These are phyloP conservation scores for Formicarius rufipectus DNA, from an alignment of 2,113 vertebrate species.

Conservation along the genomic window DNA sequence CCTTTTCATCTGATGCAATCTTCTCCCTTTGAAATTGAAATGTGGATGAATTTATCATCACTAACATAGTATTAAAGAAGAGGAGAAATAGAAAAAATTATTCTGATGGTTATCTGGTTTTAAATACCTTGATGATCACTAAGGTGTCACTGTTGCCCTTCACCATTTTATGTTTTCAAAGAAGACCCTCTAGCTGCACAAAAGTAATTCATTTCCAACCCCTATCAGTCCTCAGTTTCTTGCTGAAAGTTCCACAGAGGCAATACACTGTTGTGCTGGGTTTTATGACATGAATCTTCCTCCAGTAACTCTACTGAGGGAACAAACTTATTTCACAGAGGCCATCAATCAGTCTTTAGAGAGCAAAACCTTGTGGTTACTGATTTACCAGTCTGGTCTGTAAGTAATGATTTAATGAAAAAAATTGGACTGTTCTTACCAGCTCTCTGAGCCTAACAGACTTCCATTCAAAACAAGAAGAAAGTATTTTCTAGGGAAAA, in stretches of 20 bases:
- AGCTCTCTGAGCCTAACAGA: not conserved
- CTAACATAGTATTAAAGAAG: not conserved
- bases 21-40: slow-evolving; percentile 47
- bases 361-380: not conserved
- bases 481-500: not conserved
- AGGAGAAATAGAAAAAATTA: not conserved
- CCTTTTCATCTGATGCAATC: slow-evolving; percentile 23
- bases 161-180: not conserved
- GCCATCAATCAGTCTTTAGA: not conserved
- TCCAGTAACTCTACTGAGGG: not conserved
- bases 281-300: not conserved
- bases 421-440: not conserved
- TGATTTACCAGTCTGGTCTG: not conserved
- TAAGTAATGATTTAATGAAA: not conserved
- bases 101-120: not conserved
- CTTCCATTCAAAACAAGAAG: not conserved
- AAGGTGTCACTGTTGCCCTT: not conserved
- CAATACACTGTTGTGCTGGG: not conserved
- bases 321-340: not conserved
- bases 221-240: not conserved
- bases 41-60: slow-evolving; percentile 2
- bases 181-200: not conserved
- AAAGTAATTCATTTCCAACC: not conserved
- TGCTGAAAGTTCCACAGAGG: not conserved
- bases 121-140: not conserved